phyloP scores from a whole-genome alignment of 2,797 vertebrate genomes.

The Poeciliopsis presidionis region DNA sequence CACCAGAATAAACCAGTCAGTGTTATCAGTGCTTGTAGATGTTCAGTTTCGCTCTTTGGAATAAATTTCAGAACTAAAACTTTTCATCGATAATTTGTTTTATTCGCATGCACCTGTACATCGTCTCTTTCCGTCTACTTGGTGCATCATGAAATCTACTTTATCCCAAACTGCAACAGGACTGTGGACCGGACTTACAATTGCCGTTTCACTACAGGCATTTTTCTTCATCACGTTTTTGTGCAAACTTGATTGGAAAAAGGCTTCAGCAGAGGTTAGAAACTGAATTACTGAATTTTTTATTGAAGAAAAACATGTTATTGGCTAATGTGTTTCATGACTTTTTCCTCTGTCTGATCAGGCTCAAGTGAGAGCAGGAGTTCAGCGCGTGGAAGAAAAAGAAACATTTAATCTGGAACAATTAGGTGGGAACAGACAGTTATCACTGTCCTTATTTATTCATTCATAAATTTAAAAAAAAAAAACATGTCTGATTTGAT shows the following conservation, averaged over 20 bases:
- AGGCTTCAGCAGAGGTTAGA: conserved; percentile 84
- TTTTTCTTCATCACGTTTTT: conserved; percentile 82
- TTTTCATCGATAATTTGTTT: background rate
- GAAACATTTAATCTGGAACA: conserved; percentile 43
- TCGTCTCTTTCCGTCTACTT: background rate
- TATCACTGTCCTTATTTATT: background rate
- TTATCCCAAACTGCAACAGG: conserved; percentile 66
- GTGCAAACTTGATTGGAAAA: conserved; percentile 85
- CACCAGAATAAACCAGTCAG: no score
- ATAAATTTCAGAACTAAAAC: background rate
- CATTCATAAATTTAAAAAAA: no score
- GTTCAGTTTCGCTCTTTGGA: background rate
- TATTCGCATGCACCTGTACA: background rate
- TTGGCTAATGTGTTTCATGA: background rate
- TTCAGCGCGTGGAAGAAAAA: conserved; percentile 49
- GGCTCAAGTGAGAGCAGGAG: conserved; percentile 75
- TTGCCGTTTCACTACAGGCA: conserved; percentile 81
- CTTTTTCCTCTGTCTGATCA: conserved; percentile 41
- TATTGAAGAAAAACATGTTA: background rate
- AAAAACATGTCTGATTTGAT: background rate
- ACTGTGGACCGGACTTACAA: conserved; percentile 86
- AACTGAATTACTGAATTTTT: background rate
- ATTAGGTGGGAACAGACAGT: conserved; percentile 30
- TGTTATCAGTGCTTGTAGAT: background rate
- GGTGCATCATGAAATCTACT: background rate